Conservation (phyloP, 2,797 vertebrate species). For the Melopsittacus undulatus region DNA sequence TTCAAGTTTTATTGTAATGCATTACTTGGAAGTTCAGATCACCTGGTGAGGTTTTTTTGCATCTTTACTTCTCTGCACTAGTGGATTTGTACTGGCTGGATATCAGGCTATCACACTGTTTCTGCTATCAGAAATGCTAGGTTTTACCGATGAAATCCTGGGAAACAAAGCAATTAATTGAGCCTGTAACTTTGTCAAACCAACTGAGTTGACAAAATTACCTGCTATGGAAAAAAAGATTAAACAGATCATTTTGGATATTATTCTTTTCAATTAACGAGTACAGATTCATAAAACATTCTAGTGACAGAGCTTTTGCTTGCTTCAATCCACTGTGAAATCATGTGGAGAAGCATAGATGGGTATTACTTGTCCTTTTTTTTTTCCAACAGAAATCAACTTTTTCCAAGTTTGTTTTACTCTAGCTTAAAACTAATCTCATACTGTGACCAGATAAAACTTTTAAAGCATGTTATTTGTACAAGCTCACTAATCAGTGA, state of each 20-base stretch:
- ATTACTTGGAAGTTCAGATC: constrained; percentile 19
- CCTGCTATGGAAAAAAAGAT: not conserved
- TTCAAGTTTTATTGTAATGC: constrained; percentile 34
- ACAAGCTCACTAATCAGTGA: not conserved
- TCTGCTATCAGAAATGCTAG: not conserved
- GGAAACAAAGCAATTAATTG: not conserved
- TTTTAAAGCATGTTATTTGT: not conserved
- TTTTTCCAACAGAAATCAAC: not conserved
- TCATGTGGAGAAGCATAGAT: not conserved
- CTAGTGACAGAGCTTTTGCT: not conserved
- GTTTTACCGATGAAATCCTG: not conserved
- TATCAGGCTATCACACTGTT: not conserved
- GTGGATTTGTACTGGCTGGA: not conserved
- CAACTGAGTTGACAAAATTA: not conserved
- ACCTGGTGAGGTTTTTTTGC: not conserved
- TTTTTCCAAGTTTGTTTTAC: not conserved
- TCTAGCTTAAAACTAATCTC: not conserved
- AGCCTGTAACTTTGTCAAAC: not conserved
- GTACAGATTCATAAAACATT: not conserved
- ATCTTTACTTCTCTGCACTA: not conserved
- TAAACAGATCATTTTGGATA: not conserved
- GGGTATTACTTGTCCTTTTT: not conserved
- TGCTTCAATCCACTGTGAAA: not conserved
- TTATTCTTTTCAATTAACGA: not conserved
- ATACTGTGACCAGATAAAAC: not conserved